These are phyloP conservation scores for Stegophylla sp. DNA, from an alignment of 2,888 invertebrate genomes.

Conservation along the genomic window DNA sequence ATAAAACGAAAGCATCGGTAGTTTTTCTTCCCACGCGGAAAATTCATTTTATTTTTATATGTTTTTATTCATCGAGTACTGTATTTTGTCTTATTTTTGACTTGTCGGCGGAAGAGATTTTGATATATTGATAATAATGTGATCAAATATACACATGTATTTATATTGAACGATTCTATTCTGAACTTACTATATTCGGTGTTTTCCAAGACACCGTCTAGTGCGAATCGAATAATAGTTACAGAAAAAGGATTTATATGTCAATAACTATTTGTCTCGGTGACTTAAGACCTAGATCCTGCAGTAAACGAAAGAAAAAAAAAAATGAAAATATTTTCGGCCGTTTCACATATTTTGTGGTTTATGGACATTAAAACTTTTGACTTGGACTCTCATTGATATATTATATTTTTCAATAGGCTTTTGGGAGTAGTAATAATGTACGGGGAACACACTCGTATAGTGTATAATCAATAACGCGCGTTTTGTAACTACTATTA, in stretches of 20 bases:
- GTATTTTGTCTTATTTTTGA: conserved; percentile 14
- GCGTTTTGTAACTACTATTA: too few relatives aligned
- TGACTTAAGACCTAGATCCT: neutral
- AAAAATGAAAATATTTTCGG: neutral
- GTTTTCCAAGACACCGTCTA: neutral
- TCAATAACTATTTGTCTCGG: conserved; percentile 12
- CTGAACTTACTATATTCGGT: neutral
- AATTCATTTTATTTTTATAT: neutral
- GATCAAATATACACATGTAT: too few relatives aligned
- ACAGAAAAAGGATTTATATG: conserved; percentile 3
- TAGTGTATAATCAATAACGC: too few relatives aligned
- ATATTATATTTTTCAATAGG: neutral
- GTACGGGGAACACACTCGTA: too few relatives aligned
- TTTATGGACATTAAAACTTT: neutral
- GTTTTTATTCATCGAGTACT: neutral
- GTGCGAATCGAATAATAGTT: conserved; percentile 23
- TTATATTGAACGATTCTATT: conserved; percentile 7
- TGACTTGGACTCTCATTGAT: neutral
- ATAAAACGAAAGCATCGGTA: neutral
- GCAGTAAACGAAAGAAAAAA: neutral
- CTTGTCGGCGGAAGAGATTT: neutral
- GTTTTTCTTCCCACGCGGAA: neutral
- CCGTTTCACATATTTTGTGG: neutral
- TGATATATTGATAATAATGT: neutral
- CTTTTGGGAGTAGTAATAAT: too few relatives aligned